Conservation (phyloP, 2,797 vertebrate species). For the Choloepus didactylus region DNA sequence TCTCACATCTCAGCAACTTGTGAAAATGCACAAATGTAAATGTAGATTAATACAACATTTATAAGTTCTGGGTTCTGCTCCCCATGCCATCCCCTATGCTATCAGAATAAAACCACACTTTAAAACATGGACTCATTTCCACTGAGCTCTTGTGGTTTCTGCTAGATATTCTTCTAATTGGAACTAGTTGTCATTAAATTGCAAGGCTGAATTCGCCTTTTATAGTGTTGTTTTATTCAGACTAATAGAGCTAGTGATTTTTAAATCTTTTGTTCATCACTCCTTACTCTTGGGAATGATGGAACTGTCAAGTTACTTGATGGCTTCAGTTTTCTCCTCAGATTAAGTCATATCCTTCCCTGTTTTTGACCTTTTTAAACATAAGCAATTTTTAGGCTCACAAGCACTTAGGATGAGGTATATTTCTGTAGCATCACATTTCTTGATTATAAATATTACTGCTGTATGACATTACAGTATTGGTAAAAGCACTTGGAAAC, state of each 20-base stretch:
- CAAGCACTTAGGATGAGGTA: neutral
- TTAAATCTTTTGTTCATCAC: neutral
- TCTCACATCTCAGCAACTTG: neutral
- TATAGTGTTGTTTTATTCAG: slow-evolving; percentile 16
- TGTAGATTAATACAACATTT: neutral
- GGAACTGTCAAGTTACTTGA: neutral
- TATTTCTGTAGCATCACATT: neutral
- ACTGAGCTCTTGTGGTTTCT: neutral
- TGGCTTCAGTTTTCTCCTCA: slow-evolving; percentile 20
- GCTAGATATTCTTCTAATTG: neutral
- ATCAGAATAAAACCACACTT: neutral
- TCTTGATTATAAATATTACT: neutral
- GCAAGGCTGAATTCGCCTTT: slow-evolving; percentile 43
- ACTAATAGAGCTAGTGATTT: neutral
- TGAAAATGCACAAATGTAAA: neutral
- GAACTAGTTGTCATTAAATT: slow-evolving; percentile 21
- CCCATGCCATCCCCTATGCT: neutral
- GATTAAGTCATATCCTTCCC: neutral
- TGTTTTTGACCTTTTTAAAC: slow-evolving; percentile 51
- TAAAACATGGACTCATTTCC: neutral
- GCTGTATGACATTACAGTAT: neutral
- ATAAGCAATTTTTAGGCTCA: neutral
- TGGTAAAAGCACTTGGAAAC: neutral
- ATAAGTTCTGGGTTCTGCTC: neutral
- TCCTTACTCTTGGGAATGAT: slow-evolving; percentile 4